Evolutionary conservation across 2,113 vertebrate genomes (phyloP).

Genomic region (Salminus brasiliensis): DNA sequence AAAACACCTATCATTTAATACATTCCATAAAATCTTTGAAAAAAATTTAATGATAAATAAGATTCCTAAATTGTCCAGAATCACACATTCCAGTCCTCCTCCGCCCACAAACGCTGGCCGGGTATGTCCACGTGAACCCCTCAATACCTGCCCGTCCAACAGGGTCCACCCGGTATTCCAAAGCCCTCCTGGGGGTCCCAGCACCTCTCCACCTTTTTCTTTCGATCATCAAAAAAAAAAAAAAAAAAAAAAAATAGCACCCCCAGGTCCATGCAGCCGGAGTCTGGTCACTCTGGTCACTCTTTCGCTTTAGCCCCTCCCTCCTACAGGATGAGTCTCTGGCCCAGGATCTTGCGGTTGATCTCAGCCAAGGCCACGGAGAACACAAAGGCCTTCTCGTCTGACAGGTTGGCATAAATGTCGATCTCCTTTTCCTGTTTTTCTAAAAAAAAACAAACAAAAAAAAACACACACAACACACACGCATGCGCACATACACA

Average conservation of each 20-base stretch:
- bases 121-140: neutral
- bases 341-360: constrained; percentile 98
- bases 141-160: neutral
- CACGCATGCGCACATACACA: neutral
- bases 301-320: constrained; percentile 31
- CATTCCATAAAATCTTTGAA: constrained; percentile 55
- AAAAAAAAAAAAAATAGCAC: constrained; percentile 53
- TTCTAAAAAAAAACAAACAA: constrained; percentile 78
- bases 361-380: constrained; percentile 98
- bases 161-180: neutral
- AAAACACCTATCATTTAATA: constrained; percentile 27
- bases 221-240: constrained; percentile 23
- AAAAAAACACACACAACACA: neutral
- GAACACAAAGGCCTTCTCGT: constrained; percentile 98
- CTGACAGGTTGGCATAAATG: constrained; percentile 95
- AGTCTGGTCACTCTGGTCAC: constrained; percentile 62
- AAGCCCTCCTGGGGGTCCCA: constrained; percentile 3
- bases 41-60: constrained; percentile 55
- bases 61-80: constrained; percentile 44
- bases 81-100: neutral
- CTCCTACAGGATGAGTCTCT: constrained; percentile 89
- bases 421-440: constrained; percentile 98
- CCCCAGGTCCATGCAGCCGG: constrained; percentile 57
- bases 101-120: constrained; percentile 3
- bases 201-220: constrained; percentile 32